These are phyloP conservation scores for Dryococelus australis DNA, from an alignment of 2,888 invertebrate species.

Conservation along the genomic window DNA sequence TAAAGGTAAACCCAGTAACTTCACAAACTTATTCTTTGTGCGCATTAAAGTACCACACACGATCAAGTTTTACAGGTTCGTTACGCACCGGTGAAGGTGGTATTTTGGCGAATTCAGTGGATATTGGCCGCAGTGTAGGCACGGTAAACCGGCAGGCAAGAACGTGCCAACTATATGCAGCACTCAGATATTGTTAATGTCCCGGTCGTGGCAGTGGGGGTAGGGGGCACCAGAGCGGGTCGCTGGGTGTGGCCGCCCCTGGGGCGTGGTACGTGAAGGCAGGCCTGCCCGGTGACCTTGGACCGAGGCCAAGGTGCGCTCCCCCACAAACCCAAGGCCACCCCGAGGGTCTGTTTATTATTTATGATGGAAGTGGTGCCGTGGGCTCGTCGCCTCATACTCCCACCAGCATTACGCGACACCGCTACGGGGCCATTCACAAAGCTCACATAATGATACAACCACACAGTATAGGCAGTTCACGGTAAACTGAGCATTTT, in stretches of 20 bases:
- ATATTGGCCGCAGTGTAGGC: not conserved
- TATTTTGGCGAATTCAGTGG: not conserved
- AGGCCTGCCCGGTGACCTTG: not conserved
- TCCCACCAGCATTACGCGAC: not conserved
- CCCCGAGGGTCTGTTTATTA: constrained; percentile 9
- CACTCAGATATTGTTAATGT: not conserved
- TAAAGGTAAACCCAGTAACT: too few relatives aligned
- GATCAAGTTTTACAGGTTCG: too few relatives aligned
- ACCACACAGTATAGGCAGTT: too few relatives aligned
- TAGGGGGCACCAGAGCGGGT: not conserved
- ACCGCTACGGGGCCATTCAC: not conserved
- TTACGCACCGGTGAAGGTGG: too few relatives aligned
- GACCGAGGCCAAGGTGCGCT: not conserved
- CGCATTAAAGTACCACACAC: too few relatives aligned
- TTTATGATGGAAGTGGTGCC: not conserved
- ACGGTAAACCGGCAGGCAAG: not conserved
- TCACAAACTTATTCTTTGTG: too few relatives aligned
- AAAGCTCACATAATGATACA: not conserved
- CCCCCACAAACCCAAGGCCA: not conserved
- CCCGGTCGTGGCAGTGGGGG: too few relatives aligned
- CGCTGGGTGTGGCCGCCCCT: not conserved
- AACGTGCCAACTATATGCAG: not conserved
- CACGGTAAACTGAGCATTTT: too few relatives aligned
- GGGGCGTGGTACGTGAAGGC: not conserved
- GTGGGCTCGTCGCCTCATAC: not conserved